A percentile compares a stretch with the other conserved stretches of the same genome.
These are phyloP conservation scores for Porites australiensis DNA, from an alignment of 64 coral and sea anemone genomes.

Conservation along the genomic window DNA sequence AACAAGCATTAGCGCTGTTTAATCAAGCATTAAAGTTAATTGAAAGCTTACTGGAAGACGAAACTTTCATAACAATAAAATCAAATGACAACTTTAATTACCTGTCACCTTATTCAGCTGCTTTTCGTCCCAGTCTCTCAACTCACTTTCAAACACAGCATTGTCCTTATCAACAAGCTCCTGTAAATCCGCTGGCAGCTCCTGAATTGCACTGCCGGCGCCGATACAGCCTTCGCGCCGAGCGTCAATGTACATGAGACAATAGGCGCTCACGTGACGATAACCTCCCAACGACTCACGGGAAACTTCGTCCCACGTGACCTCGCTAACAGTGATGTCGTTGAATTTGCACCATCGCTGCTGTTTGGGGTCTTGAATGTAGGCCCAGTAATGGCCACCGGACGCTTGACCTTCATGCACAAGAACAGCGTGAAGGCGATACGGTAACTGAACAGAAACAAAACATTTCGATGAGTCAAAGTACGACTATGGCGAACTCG, in stretches of 20 bases:
- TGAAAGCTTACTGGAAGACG: no score
- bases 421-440: constrained; percentile 92
- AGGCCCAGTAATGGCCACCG: constrained; percentile 97
- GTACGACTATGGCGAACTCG: no score
- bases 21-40: no score
- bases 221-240: constrained; percentile 70
- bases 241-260: constrained; percentile 87
- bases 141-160: constrained; percentile 82
- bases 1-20: no score
- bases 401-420: constrained; percentile 93
- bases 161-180: constrained; percentile 87
- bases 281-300: constrained; percentile 87
- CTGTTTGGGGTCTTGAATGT: constrained; percentile 78
- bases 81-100: background rate
- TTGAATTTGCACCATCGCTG: constrained; percentile 93
- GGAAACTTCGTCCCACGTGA: constrained; percentile 91
- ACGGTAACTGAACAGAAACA: constrained; percentile 67
- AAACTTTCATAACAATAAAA: no score
- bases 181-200: constrained; percentile 72
- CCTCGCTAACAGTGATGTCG: constrained; percentile 93
- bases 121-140: constrained; percentile 92
- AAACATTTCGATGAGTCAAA: background rate
- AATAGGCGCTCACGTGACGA: constrained; percentile 94
- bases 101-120: constrained; percentile 1
- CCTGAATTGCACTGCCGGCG: constrained; percentile 21